Percentiles rank a stretch among this genome's conserved stretches.
These are phyloP conservation scores for Pasiphila rectangulata DNA, from an alignment of 2,888 invertebrate genomes.

Conservation along the genomic window DNA sequence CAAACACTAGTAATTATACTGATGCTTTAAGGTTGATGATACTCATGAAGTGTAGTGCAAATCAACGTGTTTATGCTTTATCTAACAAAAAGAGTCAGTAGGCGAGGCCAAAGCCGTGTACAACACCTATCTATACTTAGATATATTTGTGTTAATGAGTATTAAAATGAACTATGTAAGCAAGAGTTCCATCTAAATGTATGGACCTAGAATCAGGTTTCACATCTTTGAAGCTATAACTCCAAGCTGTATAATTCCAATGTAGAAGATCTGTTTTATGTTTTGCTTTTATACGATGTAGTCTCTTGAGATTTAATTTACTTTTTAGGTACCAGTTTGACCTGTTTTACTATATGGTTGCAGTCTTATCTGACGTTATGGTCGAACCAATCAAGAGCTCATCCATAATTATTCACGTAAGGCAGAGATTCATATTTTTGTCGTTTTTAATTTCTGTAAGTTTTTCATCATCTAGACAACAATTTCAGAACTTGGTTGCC, in stretches of 20 bases:
- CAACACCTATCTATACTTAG: too few relatives aligned
- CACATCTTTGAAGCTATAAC: not conserved
- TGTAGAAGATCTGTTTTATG: slow-evolving; percentile 3
- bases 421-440: too few relatives aligned
- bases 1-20: slow-evolving; percentile 3
- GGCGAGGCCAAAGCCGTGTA: not conserved
- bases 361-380: slow-evolving; percentile 1
- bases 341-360: slow-evolving; percentile 1
- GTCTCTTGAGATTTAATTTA: slow-evolving; percentile 2
- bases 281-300: slow-evolving; percentile 6
- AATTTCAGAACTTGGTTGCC: too few relatives aligned
- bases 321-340: slow-evolving; percentile 2
- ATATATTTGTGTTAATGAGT: too few relatives aligned
- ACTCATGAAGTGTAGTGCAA: not conserved
- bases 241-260: not conserved
- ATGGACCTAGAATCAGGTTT: slow-evolving; percentile 6
- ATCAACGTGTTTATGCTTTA: not conserved
- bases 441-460: too few relatives aligned
- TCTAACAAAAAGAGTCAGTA: not conserved
- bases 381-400: not conserved
- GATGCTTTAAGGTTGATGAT: slow-evolving; percentile 1
- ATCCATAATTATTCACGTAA: too few relatives aligned
- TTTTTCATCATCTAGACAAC: too few relatives aligned
- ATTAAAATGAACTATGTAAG: not conserved
- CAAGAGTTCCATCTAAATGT: not conserved